Evolutionary conservation across 2,797 vertebrate genomes (phyloP), one percentile per base, ranked within the genome.

Genomic region (Lycodopsis pacificus): DNA sequence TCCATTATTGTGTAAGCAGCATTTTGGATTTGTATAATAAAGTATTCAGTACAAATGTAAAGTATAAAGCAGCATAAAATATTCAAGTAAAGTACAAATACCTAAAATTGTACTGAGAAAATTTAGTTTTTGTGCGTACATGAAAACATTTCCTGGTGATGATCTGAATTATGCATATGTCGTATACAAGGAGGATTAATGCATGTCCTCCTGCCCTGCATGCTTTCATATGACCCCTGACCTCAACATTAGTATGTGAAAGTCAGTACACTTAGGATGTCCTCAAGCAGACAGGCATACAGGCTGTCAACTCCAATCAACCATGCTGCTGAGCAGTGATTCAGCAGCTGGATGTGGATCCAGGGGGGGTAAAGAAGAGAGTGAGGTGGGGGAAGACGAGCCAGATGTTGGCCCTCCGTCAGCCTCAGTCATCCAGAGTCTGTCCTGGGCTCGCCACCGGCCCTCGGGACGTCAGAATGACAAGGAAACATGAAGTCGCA

Each of bases 221-320:
- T 64, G 77, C 54, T 65, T 73, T 48, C 53, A 42, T 51, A 15
- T n/a, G 72, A 91, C 83, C 86, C 63, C 79, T 86, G 87, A 89
- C 76, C 82, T 82, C 77, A 53, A 77, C 75, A 74, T 83, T 84
- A 79, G 75, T 46, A 76, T 61, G 74, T 85, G 74, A 79, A 85
- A 88, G 89, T 86, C 87, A 70, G 80, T 74, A 76, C 68, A 48
- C 84, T 80, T 77, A 85, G 82, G 74, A 12, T 80, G 27, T 79
- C 92, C 87, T 71, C 78, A 49, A 84, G 88, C 82, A 61, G 73
- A 40, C 69, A 51, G 69, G 71, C 71, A 65, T 69, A 79, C 80
- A 63, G 80, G 66, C 89, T 91, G 92, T 92, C 92, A 87, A 2
- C 69, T 84, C 80, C 82, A 74, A 93, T 94, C 88, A 93, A 83